Conservation (phyloP, 2,888 invertebrate genomes). For the Drosophila silvestris region DNA sequence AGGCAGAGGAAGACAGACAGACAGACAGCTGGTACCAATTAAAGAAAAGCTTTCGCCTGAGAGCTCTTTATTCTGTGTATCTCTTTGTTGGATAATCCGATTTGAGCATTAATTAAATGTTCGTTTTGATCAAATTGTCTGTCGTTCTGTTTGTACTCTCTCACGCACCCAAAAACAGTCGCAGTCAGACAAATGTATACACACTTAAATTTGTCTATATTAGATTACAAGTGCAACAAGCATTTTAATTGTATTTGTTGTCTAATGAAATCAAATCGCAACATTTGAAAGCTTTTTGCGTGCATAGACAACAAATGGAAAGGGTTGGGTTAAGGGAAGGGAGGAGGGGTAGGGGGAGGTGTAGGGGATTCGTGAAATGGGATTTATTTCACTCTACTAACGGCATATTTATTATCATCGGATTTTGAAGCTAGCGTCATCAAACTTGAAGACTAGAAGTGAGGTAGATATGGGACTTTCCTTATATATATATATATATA, state of each 20-base stretch:
- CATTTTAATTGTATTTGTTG: constrained; percentile 73
- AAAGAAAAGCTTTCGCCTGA: not conserved
- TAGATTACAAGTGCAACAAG: constrained; percentile 71
- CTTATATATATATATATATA: too few species aligned
- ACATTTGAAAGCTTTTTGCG: constrained; percentile 65
- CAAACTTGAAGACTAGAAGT: too few species aligned
- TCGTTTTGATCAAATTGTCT: constrained; percentile 28
- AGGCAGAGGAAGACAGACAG: not conserved
- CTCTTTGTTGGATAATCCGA: constrained; percentile 70
- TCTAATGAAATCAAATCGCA: constrained; percentile 69
- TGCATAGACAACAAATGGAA: constrained; percentile 8
- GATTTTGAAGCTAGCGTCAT: too few species aligned
- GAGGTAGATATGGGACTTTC: too few species aligned
- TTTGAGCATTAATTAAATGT: constrained; percentile 71
- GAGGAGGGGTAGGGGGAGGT: not conserved
- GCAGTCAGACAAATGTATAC: constrained; percentile 5
- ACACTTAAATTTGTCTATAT: constrained; percentile 34
- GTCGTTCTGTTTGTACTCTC: constrained; percentile 3
- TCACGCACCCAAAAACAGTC: constrained; percentile 12
- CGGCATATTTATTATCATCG: not conserved
- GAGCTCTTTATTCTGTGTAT: constrained; percentile 34
- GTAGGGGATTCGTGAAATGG: not conserved
- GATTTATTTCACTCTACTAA: not conserved
- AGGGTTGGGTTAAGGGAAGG: not conserved
- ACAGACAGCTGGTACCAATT: not conserved